A percentile compares a stretch with the other conserved stretches of the same genome.
These are phyloP conservation scores for Oxystoma pomonae DNA, from an alignment of 2,888 invertebrate species.

Conservation along the genomic window DNA sequence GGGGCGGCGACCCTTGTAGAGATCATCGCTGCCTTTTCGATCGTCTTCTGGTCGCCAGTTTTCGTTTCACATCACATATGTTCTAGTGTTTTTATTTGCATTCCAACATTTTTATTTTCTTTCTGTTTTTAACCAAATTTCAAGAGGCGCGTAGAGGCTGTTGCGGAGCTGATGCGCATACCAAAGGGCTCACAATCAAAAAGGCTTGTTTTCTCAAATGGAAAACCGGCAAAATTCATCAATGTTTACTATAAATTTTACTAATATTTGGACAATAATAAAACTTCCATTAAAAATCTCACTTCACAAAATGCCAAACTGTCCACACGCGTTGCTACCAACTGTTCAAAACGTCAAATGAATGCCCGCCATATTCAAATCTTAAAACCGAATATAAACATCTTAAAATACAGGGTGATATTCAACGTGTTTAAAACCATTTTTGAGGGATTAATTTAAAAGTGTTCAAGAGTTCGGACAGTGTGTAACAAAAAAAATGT, in stretches of 20 bases:
- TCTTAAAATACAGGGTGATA: constrained; percentile 13
- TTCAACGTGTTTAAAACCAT: too few species aligned
- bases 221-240: constrained; percentile 39
- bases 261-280: constrained; percentile 43
- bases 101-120: constrained; percentile 48
- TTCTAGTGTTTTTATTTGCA: constrained; percentile 51
- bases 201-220: constrained; percentile 35
- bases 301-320: constrained; percentile 52
- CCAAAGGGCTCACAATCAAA: constrained; percentile 37
- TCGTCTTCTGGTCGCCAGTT: constrained; percentile 40
- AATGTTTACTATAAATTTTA: constrained; percentile 40
- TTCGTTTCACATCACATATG: constrained; percentile 49
- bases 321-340: constrained; percentile 50
- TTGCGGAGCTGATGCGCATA: constrained; percentile 39
- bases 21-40: constrained; percentile 33
- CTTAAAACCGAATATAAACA: constrained; percentile 20
- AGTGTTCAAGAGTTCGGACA: too few species aligned
- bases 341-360: constrained; percentile 36
- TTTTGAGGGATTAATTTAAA: too few species aligned
- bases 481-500: too few species aligned
- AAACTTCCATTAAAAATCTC: constrained; percentile 48
- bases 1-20: constrained; percentile 34
- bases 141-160: constrained; percentile 43
- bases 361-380: constrained; percentile 31
- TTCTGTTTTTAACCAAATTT: constrained; percentile 49